Conservation (phyloP, 1,140 invertebrate species). For the Diachasma alloeum region DNA sequence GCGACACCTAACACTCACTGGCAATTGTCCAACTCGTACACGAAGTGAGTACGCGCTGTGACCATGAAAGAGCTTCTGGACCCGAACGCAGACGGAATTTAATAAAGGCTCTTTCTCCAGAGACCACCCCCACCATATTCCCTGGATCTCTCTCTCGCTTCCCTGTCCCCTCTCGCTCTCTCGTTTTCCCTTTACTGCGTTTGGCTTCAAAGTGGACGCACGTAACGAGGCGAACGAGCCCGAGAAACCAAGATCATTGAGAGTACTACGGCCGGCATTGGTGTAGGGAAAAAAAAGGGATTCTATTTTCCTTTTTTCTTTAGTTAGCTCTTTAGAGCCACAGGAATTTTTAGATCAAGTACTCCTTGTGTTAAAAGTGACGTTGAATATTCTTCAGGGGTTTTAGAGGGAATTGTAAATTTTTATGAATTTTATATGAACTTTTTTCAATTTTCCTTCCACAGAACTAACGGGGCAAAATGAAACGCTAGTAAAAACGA, state of each 20-base stretch:
- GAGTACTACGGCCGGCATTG: background rate
- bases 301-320: background rate
- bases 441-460: too few relatives aligned
- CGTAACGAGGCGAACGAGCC: background rate
- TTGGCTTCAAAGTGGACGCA: conserved; percentile 22
- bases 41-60: conserved; percentile 23
- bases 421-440: too few relatives aligned
- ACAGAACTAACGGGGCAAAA: too few relatives aligned
- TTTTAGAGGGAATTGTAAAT: too few relatives aligned
- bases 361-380: too few relatives aligned
- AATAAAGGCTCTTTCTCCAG: conserved; percentile 28
- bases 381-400: too few relatives aligned
- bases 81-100: conserved; percentile 28
- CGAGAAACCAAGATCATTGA: background rate
- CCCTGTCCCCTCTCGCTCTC: background rate
- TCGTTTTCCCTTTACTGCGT: background rate
- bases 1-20: conserved; percentile 15
- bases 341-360: background rate
- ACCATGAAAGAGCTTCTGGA: conserved; percentile 4
- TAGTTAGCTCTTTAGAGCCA: background rate
- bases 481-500: too few relatives aligned
- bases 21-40: conserved; percentile 33
- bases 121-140: background rate
- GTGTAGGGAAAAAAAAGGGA: background rate
- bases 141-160: background rate